Base-by-base conservation (phyloP, 2,888 invertebrate genomes). In the Cryptophagus acutangulus region DNA sequence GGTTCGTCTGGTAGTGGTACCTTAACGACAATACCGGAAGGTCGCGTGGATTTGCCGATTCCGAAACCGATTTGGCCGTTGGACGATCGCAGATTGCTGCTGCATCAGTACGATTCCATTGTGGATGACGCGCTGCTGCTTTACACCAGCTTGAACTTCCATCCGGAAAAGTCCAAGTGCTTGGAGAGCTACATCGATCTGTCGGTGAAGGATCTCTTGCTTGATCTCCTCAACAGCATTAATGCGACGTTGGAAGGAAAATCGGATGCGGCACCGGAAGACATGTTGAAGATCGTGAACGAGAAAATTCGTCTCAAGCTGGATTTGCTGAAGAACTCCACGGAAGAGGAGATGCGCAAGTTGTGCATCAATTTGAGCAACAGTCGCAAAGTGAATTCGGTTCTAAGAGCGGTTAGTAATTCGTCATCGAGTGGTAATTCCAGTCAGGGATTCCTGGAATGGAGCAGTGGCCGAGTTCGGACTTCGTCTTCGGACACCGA, bases 1-100 rank as follows among this genome's bases (percentile, higher is more conserved):
- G 51, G 52, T 13, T 55, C 58, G 10, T 59, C 60, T 2, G 58
- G 58, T 1, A 56, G 54, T 12, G 66, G 67, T 2, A 67, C 67
- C 2, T 59, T 72, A 16, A 68, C 62, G n/a, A 69, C 71, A 5
- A 72, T 72, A 30, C 71, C 70, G 2, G 72, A 72, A 58, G 72
- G 71, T n/a, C 56, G 61, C 41, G 62, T 71, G 1, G 71, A 71
- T 54, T 57, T 62, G 34, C 60, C 63, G 2, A 62, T 71, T 17
- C 71, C 72, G 2, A 62, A 66, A 43, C 70, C 71, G 2, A 66
- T 71, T 16, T 71, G 71, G 71, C 71, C 71, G 3, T 55, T 59
- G 45, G 43, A 49, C 24, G 52, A 50, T 28, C 48, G 40, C 15
- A n/a, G n/a, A n/a, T n/a, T n/a, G n/a, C 41, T 52, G 25, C 45